These are phyloP conservation scores for Ylistrum balloti DNA, from an alignment of 1,140 invertebrate species.

Conservation along the genomic window DNA sequence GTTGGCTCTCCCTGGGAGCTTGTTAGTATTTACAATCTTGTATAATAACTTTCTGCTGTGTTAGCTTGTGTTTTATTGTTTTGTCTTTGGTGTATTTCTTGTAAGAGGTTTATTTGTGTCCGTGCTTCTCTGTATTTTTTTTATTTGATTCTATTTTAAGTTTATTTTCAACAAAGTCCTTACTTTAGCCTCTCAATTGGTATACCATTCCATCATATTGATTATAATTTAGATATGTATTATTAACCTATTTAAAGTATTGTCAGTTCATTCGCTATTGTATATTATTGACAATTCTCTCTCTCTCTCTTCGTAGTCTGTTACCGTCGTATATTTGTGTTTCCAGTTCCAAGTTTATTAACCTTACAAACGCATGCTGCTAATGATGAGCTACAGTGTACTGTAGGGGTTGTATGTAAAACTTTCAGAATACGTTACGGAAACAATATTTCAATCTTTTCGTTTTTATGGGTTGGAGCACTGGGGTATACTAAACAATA, in stretches of 20 bases:
- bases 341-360: not conserved
- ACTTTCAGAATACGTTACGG: not conserved
- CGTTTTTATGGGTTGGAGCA: slow-evolving; percentile 1
- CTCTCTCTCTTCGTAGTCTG: not conserved
- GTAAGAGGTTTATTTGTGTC: not conserved
- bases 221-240: no score
- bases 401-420: not conserved
- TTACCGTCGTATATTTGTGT: not conserved
- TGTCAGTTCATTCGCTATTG: no score
- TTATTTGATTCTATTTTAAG: not conserved
- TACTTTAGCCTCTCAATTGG: not conserved
- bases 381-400: not conserved
- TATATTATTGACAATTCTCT: not conserved
- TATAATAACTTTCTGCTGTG: not conserved
- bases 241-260: no score
- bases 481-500: not conserved
- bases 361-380: not conserved
- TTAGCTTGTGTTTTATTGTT: not conserved
- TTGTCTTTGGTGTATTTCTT: not conserved
- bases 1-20: not conserved
- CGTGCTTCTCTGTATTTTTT: not conserved
- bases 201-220: no score
- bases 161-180: no score
- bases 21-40: not conserved
- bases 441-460: not conserved